These are phyloP conservation scores for Gordius sp. DNA, from an alignment of 2,888 invertebrate genomes.

Conservation along the genomic window DNA sequence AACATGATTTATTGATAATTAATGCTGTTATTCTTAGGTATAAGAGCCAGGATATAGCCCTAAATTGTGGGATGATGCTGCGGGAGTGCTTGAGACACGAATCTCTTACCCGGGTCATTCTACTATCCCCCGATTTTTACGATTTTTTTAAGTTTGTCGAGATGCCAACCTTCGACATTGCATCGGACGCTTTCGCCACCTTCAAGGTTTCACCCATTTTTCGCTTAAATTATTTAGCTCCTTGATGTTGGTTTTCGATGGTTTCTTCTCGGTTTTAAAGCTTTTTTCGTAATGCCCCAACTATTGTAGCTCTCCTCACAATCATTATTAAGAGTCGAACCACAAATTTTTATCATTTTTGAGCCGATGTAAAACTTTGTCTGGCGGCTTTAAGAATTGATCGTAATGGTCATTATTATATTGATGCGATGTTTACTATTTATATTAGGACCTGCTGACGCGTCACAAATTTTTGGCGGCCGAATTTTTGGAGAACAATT, in stretches of 20 bases:
- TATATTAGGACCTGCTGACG: constrained; percentile 35
- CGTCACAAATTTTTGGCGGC: constrained; percentile 52
- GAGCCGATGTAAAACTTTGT: background rate
- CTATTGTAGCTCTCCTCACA: too few species aligned
- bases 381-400: constrained; percentile 16
- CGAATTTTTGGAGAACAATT: constrained; percentile 91
- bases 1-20: background rate
- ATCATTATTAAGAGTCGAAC: too few species aligned
- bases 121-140: constrained; percentile 89
- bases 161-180: constrained; percentile 98
- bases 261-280: too few species aligned
- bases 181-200: constrained; percentile 98
- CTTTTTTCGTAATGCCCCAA: too few species aligned
- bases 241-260: too few species aligned
- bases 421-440: constrained; percentile 20
- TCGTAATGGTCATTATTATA: constrained; percentile 15
- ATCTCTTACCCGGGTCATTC: constrained; percentile 86
- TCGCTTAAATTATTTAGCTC: too few species aligned
- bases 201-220: too few species aligned
- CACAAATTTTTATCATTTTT: constrained; percentile 16
- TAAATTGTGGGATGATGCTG: constrained; percentile 95
- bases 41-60: constrained; percentile 89
- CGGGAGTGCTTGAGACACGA: constrained; percentile 92
- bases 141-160: constrained; percentile 99
- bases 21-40: constrained; percentile 46